Percentiles rank a stretch among this genome's conserved stretches.
These are phyloP conservation scores for Melitaea cinxia DNA, from an alignment of 1,140 invertebrate genomes.

Conservation along the genomic window DNA sequence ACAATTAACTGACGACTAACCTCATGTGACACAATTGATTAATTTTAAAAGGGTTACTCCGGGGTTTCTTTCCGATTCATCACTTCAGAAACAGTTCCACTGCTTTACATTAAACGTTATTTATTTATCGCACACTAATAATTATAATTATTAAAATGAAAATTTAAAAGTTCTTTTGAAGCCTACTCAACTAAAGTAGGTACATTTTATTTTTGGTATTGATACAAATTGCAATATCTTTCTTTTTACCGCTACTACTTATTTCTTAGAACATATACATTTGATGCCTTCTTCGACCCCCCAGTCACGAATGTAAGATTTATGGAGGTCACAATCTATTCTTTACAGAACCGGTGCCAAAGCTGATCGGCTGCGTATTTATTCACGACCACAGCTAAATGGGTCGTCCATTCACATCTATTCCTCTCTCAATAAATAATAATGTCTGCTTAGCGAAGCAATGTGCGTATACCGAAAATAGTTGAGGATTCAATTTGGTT, in stretches of 20 bases:
- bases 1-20: no score
- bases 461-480: slow-evolving; percentile 21
- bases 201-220: no score
- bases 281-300: slow-evolving; percentile 52
- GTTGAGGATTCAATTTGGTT: slow-evolving; percentile 20
- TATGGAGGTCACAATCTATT: slow-evolving; percentile 63
- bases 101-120: no score
- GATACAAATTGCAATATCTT: no score
- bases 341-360: slow-evolving; percentile 40
- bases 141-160: no score
- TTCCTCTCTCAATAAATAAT: slow-evolving; percentile 34
- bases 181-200: no score
- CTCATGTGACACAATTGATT: no score
- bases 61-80: no score
- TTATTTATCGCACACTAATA: no score
- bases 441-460: slow-evolving; percentile 25
- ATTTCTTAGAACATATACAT: slow-evolving; percentile 32
- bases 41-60: no score
- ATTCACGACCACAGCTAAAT: slow-evolving; percentile 51
- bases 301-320: slow-evolving; percentile 58
- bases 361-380: slow-evolving; percentile 53
- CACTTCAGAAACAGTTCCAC: no score
- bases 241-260: slow-evolving; percentile 12
- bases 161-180: no score
- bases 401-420: slow-evolving; percentile 42